Percentiles rank a stretch among this genome's conserved stretches.
Conservation (phyloP, 2,113 vertebrate species). For the Cyphomyrus discorhynchus region DNA sequence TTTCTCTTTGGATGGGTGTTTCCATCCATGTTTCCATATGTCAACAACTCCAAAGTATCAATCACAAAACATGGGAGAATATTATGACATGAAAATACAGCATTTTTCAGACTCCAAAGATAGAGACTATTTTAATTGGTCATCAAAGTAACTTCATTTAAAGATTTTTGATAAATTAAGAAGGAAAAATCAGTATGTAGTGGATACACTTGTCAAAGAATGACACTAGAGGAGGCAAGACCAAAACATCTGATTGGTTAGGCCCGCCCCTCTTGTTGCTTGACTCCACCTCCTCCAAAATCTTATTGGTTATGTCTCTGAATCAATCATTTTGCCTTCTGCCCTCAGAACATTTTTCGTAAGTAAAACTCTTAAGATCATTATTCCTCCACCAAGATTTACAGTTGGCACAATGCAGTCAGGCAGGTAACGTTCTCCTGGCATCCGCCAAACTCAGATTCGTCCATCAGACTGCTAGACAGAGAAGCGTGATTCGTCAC, state of each 20-base stretch:
- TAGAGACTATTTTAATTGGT: too few species aligned
- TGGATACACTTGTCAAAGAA: neutral
- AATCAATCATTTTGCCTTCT: too few species aligned
- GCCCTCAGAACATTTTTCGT: too few species aligned
- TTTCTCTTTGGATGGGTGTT: neutral
- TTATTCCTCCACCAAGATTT: neutral
- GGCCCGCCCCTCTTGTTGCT: too few species aligned
- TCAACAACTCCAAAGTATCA: neutral
- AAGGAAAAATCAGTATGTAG: neutral
- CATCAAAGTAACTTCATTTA: neutral
- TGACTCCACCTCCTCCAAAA: too few species aligned
- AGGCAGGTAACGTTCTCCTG: neutral
- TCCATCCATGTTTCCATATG: neutral
- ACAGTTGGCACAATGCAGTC: neutral
- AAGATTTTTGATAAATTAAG: neutral
- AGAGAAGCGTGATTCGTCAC: neutral
- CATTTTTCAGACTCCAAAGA: neutral
- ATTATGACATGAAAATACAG: neutral
- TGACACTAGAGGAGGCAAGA: neutral
- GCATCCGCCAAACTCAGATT: neutral
- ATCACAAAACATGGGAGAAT: neutral
- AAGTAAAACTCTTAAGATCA: neutral
- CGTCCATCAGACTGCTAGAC: neutral
- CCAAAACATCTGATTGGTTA: too few species aligned
- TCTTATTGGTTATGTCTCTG: too few species aligned